Percentiles rank a stretch among this genome's conserved stretches.
phyloP scores from a whole-genome alignment of 2,888 invertebrate species.

The Cotesia congregata region DNA sequence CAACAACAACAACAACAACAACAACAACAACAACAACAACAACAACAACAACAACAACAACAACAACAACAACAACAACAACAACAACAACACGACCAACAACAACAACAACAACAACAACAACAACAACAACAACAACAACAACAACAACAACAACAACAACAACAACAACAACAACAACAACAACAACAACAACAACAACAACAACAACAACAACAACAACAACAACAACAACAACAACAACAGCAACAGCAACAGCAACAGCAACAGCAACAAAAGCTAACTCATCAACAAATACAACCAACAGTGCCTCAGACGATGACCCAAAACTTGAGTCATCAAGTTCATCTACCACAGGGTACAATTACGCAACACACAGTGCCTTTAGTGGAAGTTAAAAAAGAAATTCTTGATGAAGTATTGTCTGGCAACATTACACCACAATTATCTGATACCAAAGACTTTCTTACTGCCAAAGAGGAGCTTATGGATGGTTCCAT shows the following conservation, averaged over 20 bases:
- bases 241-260: constrained; percentile 29
- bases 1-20: too few species aligned
- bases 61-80: constrained; percentile 35
- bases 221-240: too few species aligned
- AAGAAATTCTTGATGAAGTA: constrained; percentile 79
- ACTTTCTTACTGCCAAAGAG: constrained; percentile 70
- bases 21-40: too few species aligned
- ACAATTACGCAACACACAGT: constrained; percentile 66
- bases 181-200: too few species aligned
- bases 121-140: constrained; percentile 57
- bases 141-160: constrained; percentile 29
- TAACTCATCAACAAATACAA: constrained; percentile 65
- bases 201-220: too few species aligned
- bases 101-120: constrained; percentile 42
- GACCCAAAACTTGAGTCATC: constrained; percentile 69
- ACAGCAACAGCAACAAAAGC: constrained; percentile 61
- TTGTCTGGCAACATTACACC: constrained; percentile 60
- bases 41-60: too few species aligned
- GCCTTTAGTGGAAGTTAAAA: constrained; percentile 79
- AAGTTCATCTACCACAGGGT: constrained; percentile 68
- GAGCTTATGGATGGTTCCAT: constrained; percentile 66
- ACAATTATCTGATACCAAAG: constrained; percentile 69
- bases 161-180: too few species aligned
- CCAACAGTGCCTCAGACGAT: constrained; percentile 66
- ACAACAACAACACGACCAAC: constrained; percentile 45